Conservation (phyloP, 2,888 invertebrate genomes). For the Monoplex corrugatus region DNA sequence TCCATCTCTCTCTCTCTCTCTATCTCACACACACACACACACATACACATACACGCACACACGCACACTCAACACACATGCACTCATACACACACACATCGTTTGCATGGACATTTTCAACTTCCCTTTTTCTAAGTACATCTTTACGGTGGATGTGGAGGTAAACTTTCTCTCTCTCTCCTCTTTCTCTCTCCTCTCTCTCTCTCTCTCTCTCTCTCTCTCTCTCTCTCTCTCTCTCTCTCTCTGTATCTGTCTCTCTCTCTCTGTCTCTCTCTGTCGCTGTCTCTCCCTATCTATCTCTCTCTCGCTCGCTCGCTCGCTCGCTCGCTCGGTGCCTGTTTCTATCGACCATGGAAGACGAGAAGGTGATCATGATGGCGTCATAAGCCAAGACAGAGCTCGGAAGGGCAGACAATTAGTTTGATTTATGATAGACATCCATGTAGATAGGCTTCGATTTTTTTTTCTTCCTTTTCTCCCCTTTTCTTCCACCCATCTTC, state of each 20-base stretch:
- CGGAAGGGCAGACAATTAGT: not conserved
- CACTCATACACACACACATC: too few species aligned
- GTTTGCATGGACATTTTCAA: not conserved
- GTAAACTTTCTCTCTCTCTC: not conserved
- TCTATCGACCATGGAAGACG: not conserved
- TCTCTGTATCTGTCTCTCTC: not conserved
- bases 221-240: not conserved
- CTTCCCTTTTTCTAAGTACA: not conserved
- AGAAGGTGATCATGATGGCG: not conserved
- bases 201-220: not conserved
- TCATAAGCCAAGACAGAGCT: not conserved
- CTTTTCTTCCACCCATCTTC: too few species aligned
- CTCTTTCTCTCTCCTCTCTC: too few species aligned
- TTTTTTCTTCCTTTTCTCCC: not conserved
- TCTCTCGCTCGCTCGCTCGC: not conserved
- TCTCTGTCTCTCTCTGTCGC: not conserved
- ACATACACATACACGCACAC: too few species aligned
- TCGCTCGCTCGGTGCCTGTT: not conserved
- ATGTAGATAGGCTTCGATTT: not conserved
- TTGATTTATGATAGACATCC: constrained; percentile 11
- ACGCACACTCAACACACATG: too few species aligned
- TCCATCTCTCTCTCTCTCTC: not conserved
- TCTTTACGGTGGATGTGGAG: too few species aligned
- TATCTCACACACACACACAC: not conserved
- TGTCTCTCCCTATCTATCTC: too few species aligned